A percentile compares a stretch with the other conserved stretches of the same genome.
phyloP scores from a whole-genome alignment of 2,888 invertebrate genomes.

The Drosophila testacea region DNA sequence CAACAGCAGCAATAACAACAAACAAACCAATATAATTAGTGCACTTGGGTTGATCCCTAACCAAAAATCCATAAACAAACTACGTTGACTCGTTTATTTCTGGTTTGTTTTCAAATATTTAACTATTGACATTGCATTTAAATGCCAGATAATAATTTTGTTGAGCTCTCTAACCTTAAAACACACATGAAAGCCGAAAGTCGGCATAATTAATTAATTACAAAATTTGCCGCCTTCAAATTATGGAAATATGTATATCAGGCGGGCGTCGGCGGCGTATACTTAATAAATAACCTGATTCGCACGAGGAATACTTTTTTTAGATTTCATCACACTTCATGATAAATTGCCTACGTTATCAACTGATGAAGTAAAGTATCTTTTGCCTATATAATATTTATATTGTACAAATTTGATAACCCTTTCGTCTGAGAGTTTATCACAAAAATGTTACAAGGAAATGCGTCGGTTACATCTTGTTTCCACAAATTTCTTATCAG shows the following conservation, averaged over 20 bases:
- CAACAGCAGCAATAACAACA: constrained; percentile 9
- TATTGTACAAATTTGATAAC: constrained; percentile 35
- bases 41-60: constrained; percentile 50
- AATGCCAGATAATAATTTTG: constrained; percentile 46
- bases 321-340: constrained; percentile 12
- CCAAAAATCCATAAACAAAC: constrained; percentile 55
- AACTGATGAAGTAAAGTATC: constrained; percentile 15
- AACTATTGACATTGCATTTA: constrained; percentile 59
- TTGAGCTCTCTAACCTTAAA: constrained; percentile 19
- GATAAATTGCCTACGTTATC: constrained; percentile 28
- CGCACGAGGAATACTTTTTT: constrained; percentile 3
- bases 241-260: constrained; percentile 47
- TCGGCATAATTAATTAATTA: constrained; percentile 47
- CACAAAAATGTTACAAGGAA: constrained; percentile 47
- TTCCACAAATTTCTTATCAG: constrained; percentile 44
- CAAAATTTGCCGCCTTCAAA: constrained; percentile 39
- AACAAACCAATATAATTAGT: constrained; percentile 58
- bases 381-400: constrained; percentile 6
- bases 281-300: constrained; percentile 31
- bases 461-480: constrained; percentile 28
- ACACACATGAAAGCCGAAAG: constrained; percentile 30
- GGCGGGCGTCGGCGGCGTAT: constrained; percentile 39
- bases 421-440: constrained; percentile 30
- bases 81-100: constrained; percentile 28
- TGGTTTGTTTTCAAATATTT: constrained; percentile 54